These are phyloP conservation scores for Eulimnadia texana DNA, from an alignment of 1,140 invertebrate genomes.

Conservation along the genomic window DNA sequence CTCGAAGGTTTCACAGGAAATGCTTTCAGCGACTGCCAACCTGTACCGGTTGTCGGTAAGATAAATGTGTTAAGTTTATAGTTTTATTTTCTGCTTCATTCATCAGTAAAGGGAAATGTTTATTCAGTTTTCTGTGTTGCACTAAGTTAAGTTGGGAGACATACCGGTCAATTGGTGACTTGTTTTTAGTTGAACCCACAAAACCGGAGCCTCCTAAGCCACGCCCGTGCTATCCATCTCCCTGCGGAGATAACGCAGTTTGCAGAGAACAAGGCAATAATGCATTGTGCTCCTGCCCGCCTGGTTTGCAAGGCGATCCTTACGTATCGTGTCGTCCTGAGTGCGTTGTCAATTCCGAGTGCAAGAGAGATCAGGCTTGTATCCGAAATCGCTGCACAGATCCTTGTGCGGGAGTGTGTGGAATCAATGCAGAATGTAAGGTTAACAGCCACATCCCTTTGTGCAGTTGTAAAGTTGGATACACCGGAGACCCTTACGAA, in stretches of 20 bases:
- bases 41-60: constrained; percentile 30
- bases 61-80: neutral
- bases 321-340: constrained; percentile 62
- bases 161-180: constrained; percentile 15
- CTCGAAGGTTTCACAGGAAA: constrained; percentile 48
- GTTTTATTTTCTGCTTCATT: neutral
- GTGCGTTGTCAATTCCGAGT: constrained; percentile 69
- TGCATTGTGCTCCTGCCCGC: constrained; percentile 28
- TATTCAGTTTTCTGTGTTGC: too few relatives aligned
- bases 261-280: constrained; percentile 20
- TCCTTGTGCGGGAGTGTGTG: constrained; percentile 67
- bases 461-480: constrained; percentile 48
- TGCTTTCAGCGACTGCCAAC: constrained; percentile 50
- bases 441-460: constrained; percentile 61
- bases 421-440: constrained; percentile 47
- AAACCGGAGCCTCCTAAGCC: constrained; percentile 5
- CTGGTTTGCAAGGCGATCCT: constrained; percentile 50
- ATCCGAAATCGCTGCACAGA: constrained; percentile 55
- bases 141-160: too few relatives aligned
- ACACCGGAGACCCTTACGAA: constrained; percentile 44
- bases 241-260: constrained; percentile 29
- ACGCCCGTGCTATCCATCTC: constrained; percentile 26
- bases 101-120: too few relatives aligned
- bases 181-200: constrained; percentile 13
- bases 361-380: constrained; percentile 46